These are phyloP conservation scores for Drosophila teissieri DNA, from an alignment of 1,140 invertebrate genomes.

Conservation along the genomic window DNA sequence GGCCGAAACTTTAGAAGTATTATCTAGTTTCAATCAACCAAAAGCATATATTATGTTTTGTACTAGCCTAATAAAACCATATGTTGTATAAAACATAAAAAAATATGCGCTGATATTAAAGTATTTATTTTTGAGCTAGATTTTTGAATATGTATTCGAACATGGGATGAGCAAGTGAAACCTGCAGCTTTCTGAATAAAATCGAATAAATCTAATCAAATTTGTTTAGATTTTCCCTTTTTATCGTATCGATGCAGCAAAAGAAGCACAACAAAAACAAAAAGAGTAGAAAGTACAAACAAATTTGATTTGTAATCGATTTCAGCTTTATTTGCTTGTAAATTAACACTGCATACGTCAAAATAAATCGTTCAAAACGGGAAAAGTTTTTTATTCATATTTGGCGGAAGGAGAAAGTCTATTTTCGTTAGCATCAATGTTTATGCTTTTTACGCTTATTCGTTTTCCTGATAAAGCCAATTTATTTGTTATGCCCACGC, in stretches of 20 bases:
- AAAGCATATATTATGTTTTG: no score
- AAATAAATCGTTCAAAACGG: not conserved
- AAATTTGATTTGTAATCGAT: conserved; percentile 5
- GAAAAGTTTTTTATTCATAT: not conserved
- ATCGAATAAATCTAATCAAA: not conserved
- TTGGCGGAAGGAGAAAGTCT: conserved; percentile 7
- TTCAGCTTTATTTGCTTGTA: conserved; percentile 1
- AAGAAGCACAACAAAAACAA: no score
- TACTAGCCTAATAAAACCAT: no score
- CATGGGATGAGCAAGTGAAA: not conserved
- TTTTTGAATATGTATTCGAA: not conserved
- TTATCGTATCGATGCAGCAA: not conserved
- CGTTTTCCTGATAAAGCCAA: not conserved
- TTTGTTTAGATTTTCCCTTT: not conserved
- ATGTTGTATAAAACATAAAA: no score
- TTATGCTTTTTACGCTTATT: not conserved
- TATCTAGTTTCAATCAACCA: no score
- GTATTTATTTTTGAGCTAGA: not conserved
- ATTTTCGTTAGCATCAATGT: not conserved
- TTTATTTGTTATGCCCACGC: not conserved
- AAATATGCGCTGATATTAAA: not conserved
- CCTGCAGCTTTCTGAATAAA: not conserved
- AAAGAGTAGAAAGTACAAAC: conserved; percentile 23
- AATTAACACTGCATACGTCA: conserved; percentile 1
- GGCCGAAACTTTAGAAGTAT: no score